A percentile compares a stretch with the other conserved stretches of the same genome.
These are phyloP conservation scores for Gadus chalcogrammus DNA, from an alignment of 2,113 vertebrate species.

Conservation along the genomic window DNA sequence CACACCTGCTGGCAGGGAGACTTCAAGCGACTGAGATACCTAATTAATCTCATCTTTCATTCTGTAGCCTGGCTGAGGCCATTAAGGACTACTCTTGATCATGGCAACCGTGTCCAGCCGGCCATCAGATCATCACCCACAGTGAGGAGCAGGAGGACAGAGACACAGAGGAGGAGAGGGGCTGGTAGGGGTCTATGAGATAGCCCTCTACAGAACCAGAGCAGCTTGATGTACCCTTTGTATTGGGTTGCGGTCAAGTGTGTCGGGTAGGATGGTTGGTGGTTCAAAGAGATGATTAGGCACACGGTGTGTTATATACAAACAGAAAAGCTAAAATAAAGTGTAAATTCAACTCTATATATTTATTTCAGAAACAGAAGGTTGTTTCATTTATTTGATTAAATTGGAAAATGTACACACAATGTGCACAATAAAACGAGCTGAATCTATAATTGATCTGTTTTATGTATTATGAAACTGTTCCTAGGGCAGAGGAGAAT, in stretches of 20 bases:
- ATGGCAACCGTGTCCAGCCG: slow-evolving; percentile 43
- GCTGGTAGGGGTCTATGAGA: slow-evolving; percentile 50
- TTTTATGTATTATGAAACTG: slow-evolving; percentile 50
- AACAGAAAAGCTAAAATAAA: background rate
- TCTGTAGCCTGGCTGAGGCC: slow-evolving; percentile 49
- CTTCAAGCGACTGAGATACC: slow-evolving; percentile 58
- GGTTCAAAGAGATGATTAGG: background rate
- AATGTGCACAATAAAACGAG: slow-evolving; percentile 13
- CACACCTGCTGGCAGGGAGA: slow-evolving; percentile 67
- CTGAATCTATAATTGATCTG: slow-evolving; percentile 38
- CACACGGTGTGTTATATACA: background rate
- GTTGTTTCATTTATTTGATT: background rate
- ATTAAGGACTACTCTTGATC: slow-evolving; percentile 68
- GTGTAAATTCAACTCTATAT: background rate
- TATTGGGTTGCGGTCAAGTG: slow-evolving; percentile 22
- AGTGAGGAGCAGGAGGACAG: slow-evolving; percentile 3
- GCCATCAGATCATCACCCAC: slow-evolving; percentile 41
- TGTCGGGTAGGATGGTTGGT: background rate
- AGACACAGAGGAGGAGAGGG: slow-evolving; percentile 14
- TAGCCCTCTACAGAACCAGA: slow-evolving; percentile 53
- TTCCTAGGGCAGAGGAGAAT: slow-evolving; percentile 48
- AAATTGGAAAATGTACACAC: background rate
- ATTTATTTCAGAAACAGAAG: background rate
- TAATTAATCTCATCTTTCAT: slow-evolving; percentile 71
- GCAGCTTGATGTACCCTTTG: slow-evolving; percentile 43